Conservation (phyloP, 2,113 vertebrate species). For the Lanius collurio region DNA sequence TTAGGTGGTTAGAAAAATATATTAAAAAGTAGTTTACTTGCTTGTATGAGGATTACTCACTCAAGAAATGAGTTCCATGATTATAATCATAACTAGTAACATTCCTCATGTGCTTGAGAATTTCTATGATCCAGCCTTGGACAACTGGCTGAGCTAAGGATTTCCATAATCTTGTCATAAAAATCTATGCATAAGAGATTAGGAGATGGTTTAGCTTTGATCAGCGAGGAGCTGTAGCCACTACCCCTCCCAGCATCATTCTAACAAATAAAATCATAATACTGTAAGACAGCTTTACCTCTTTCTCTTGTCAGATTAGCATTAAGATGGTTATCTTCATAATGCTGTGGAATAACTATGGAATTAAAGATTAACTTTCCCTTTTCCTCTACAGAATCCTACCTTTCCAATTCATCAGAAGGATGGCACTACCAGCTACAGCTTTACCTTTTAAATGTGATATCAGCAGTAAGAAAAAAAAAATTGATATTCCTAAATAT, state of each 20-base stretch:
- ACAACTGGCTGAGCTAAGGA: slow-evolving; percentile 34
- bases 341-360: not conserved
- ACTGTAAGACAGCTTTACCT: slow-evolving; percentile 7
- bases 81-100: not conserved
- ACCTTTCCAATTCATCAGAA: not conserved
- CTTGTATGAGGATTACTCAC: not conserved
- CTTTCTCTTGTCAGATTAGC: slow-evolving; percentile 25
- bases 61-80: not conserved
- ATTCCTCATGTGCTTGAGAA: not conserved
- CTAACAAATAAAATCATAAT: not conserved
- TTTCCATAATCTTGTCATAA: slow-evolving; percentile 62
- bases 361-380: slow-evolving; percentile 51
- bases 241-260: not conserved
- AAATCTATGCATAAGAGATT: slow-evolving; percentile 47
- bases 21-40: slow-evolving; percentile 9
- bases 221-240: not conserved
- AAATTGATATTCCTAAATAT: not conserved
- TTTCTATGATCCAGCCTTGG: not conserved
- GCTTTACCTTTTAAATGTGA: not conserved
- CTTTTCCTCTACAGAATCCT: not conserved
- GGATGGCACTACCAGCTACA: not conserved
- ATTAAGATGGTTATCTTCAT: slow-evolving; percentile 29
- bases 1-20: not conserved
- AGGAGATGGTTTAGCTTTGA: slow-evolving; percentile 20
- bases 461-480: not conserved